These are phyloP conservation scores for Leptinotarsa texana DNA, from an alignment of 1,140 invertebrate species.

Conservation along the genomic window DNA sequence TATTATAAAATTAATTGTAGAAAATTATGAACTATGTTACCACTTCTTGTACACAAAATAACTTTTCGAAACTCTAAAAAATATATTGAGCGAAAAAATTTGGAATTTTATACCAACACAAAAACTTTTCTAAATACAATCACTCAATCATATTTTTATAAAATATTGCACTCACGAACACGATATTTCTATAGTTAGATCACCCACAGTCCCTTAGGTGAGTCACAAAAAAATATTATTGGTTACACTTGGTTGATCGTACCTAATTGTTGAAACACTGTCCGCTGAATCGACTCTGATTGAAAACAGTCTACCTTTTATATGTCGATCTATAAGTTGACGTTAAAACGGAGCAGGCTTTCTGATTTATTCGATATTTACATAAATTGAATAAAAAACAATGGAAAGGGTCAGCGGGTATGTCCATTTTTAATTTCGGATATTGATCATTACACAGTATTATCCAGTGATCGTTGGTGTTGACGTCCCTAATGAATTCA, in stretches of 20 bases:
- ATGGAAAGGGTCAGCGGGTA: neutral
- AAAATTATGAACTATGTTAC: no score
- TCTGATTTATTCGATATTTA: neutral
- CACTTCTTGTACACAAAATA: no score
- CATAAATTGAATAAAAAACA: neutral
- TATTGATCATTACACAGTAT: neutral
- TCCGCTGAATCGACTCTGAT: neutral
- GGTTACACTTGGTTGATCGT: neutral
- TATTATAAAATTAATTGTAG: no score
- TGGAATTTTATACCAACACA: no score
- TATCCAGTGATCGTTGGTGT: neutral
- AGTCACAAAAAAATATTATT: neutral
- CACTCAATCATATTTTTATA: no score
- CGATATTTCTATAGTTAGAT: no score
- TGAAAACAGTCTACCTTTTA: neutral
- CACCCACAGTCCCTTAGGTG: no score
- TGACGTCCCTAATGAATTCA: no score
- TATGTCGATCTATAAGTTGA: neutral
- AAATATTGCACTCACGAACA: no score
- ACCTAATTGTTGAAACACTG: neutral
- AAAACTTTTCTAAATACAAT: no score
- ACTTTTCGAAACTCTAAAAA: no score
- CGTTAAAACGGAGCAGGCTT: neutral
- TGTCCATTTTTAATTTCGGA: neutral
- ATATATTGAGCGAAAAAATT: no score